Evolutionary conservation across 2,888 invertebrate genomes (phyloP).

Genomic region (Chesias legatella): DNA sequence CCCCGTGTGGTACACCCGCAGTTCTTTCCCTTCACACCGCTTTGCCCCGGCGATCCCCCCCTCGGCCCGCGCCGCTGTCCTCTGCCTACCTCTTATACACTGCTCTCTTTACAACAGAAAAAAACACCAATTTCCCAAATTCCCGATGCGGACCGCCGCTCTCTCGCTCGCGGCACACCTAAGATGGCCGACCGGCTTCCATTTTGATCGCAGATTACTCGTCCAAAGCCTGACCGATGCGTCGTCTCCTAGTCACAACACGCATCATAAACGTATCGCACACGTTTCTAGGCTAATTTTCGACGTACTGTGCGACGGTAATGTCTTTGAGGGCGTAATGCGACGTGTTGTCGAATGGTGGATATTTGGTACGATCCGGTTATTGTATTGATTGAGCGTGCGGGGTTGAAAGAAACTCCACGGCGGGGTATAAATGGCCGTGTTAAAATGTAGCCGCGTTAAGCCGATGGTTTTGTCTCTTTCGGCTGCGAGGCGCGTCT

Average conservation of each 20-base stretch:
- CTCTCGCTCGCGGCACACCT: slow-evolving; percentile 74
- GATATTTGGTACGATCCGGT: slow-evolving; percentile 39
- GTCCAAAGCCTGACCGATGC: slow-evolving; percentile 71
- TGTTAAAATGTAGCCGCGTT: slow-evolving; percentile 54
- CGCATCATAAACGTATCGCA: slow-evolving; percentile 67
- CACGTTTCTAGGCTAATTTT: slow-evolving; percentile 76
- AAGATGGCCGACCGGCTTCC: slow-evolving; percentile 77
- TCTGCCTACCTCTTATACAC: slow-evolving; percentile 78
- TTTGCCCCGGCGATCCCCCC: slow-evolving; percentile 72
- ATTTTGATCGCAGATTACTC: slow-evolving; percentile 79
- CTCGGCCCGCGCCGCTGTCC: slow-evolving; percentile 53
- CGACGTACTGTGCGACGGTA: slow-evolving; percentile 68
- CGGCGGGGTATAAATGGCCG: slow-evolving; percentile 47
- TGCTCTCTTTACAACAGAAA: slow-evolving; percentile 79
- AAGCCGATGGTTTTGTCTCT: slow-evolving; percentile 61
- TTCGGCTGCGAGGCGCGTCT: slow-evolving; percentile 35
- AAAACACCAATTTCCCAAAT: slow-evolving; percentile 80
- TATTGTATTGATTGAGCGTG: slow-evolving; percentile 66
- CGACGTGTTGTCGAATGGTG: slow-evolving; percentile 27
- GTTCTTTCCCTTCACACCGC: slow-evolving; percentile 80
- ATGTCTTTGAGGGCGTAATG: slow-evolving; percentile 34
- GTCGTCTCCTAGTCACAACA: slow-evolving; percentile 55
- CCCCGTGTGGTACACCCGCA: slow-evolving; percentile 43
- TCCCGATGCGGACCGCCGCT: slow-evolving; percentile 73
- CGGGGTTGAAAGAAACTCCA: slow-evolving; percentile 50